Evolutionary conservation across 2,888 invertebrate species (phyloP), one percentile per base, ranked within the genome.

Genomic region (Altica lythri): DNA sequence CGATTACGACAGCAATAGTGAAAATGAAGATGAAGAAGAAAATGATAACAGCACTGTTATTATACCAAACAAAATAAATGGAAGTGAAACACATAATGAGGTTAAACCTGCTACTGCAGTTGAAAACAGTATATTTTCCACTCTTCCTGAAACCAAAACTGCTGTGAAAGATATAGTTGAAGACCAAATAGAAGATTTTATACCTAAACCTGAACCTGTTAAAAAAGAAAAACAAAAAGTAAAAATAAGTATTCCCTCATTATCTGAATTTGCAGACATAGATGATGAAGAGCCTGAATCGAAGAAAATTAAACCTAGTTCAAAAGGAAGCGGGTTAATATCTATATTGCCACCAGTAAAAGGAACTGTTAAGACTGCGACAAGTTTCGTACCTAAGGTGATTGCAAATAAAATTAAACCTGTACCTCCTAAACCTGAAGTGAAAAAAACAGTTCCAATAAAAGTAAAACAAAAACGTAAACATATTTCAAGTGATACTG

Each of bases 141-240:
- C 51, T 25, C 56, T 71, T 17, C 72, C 71, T 5, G 58, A 66
- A 53, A 63, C 54, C n/a, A 65, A 66, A 57, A 22, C 48, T 13
- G n/a, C 13, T 32, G 10, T 27, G 34, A 53, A 57, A 37, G 55
- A 62, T 32, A 53, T 61, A 13, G 17, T 47, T 3, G 50, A 56
- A 37, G 70, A 68, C 44, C 55, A 66, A 55, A 59, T 72, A 16
- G 72, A 72, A 62, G 71, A 72, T 54, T 72, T 72, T 43, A 67
- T 72, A 35, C 71, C 71, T 4, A 72, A 69, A 61, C 62, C 66
- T 13, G 55, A 63, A 50, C 17, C 35, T 4, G 12, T 40, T 10
- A 22, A 49, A 17, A 68, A 66, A 45, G 61, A 62, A 25, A 68
- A 63, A 55, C 62, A 63, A 52, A 72, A 69, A 62, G 67, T 70